Percentiles rank a stretch among this genome's conserved stretches.
phyloP scores from a whole-genome alignment of 2,888 invertebrate genomes.

The Sphaerophoria rueppellii region DNA sequence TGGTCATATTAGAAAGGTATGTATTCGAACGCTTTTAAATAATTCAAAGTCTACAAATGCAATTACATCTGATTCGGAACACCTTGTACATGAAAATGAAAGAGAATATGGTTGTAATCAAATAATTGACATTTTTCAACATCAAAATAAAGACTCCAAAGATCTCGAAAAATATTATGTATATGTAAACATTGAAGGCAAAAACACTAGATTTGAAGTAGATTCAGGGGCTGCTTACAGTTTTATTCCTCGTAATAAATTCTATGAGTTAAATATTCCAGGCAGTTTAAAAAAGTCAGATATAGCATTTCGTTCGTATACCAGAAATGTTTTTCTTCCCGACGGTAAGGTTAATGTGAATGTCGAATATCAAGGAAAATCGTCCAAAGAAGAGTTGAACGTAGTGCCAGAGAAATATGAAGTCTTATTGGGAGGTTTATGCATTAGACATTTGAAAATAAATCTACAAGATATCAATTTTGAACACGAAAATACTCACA shows the following conservation, averaged over 20 bases:
- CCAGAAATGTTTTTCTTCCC: background rate
- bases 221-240: background rate
- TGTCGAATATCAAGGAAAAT: background rate
- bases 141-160: background rate
- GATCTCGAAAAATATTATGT: slow-evolving; percentile 3
- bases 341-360: background rate
- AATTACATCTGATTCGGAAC: background rate
- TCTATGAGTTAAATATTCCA: background rate
- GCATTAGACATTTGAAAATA: background rate
- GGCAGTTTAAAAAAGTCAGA: background rate
- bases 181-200: slow-evolving; percentile 7
- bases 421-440: background rate
- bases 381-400: too few species aligned
- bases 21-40: slow-evolving; percentile 6
- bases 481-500: background rate
- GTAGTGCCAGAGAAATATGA: background rate
- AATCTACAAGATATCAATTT: background rate
- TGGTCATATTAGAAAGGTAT: background rate
- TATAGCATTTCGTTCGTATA: background rate
- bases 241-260: slow-evolving; percentile 1
- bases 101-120: background rate
- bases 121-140: background rate
- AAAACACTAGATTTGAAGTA: background rate
- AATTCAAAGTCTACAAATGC: slow-evolving; percentile 1
- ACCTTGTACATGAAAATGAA: too few species aligned